Percentiles rank a stretch among this genome's conserved stretches.
These are phyloP conservation scores for Pelobates cultripes DNA, from an alignment of 2,797 vertebrate species.

Conservation along the genomic window DNA sequence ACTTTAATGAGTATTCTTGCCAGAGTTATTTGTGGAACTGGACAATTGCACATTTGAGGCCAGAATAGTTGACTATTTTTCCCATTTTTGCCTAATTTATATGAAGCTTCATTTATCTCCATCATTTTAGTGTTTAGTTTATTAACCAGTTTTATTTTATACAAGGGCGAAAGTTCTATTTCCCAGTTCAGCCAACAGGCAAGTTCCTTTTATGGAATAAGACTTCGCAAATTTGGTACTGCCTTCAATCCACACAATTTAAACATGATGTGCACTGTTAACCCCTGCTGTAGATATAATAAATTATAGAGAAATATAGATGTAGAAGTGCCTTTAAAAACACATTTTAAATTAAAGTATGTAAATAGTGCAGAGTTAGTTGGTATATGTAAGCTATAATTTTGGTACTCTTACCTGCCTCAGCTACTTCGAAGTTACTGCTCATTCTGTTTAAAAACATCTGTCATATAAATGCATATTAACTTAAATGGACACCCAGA, in stretches of 20 bases:
- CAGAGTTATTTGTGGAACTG: too few relatives aligned
- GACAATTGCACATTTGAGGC: too few relatives aligned
- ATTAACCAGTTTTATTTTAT: neutral
- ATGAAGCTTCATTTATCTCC: too few relatives aligned
- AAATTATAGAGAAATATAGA: constrained; percentile 60
- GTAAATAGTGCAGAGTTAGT: constrained; percentile 27
- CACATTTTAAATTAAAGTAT: constrained; percentile 44
- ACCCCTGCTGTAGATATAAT: constrained; percentile 61
- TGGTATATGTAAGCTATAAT: constrained; percentile 15
- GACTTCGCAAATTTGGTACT: constrained; percentile 34
- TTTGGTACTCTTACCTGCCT: constrained; percentile 24
- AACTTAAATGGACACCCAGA: too few relatives aligned
- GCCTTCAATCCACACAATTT: constrained; percentile 57
- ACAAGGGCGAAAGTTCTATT: neutral
- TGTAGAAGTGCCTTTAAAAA: constrained; percentile 75
- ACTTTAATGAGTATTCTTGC: too few relatives aligned
- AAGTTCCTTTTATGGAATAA: neutral
- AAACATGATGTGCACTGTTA: constrained; percentile 64
- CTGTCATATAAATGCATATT: too few relatives aligned
- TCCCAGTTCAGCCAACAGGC: too few relatives aligned
- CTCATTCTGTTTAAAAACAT: too few relatives aligned
- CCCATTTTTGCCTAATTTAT: too few relatives aligned
- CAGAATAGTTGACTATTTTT: too few relatives aligned
- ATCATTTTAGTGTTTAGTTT: neutral
- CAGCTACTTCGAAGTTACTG: too few relatives aligned